These are phyloP conservation scores for Eucidaris tribuloides DNA, from an alignment of 35 echinoderm and acorn worm genomes.

Conservation along the genomic window DNA sequence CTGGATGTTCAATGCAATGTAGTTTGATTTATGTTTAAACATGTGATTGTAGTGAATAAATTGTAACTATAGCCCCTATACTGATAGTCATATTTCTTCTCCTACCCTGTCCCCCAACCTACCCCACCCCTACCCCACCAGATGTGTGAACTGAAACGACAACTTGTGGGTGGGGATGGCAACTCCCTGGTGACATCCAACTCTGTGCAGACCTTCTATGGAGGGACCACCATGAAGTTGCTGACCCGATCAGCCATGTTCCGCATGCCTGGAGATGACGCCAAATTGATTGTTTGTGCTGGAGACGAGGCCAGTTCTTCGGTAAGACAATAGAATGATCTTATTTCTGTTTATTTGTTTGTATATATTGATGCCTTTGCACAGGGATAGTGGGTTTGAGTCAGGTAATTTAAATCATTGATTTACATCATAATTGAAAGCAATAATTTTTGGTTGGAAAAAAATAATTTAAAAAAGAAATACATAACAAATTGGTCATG, in stretches of 20 bases:
- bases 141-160: constrained; percentile 87
- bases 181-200: constrained; percentile 56
- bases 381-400: not conserved
- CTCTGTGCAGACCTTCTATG: constrained; percentile 87
- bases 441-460: too few species aligned
- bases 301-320: constrained; percentile 88
- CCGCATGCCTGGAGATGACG: constrained; percentile 27
- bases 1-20: too few species aligned
- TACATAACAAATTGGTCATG: too few species aligned
- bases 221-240: constrained; percentile 89
- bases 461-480: too few species aligned
- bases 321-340: constrained; percentile 37
- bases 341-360: not conserved
- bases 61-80: too few species aligned
- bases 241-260: constrained; percentile 69
- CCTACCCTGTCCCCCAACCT: too few species aligned
- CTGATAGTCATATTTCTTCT: not conserved
- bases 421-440: too few species aligned
- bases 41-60: too few species aligned
- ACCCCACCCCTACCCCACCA: constrained; percentile 3
- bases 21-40: too few species aligned
- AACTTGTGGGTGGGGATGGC: constrained; percentile 9
- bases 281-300: constrained; percentile 68
- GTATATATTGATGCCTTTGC: not conserved
- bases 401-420: too few species aligned